Evolutionary conservation across 2,797 vertebrate genomes (phyloP), one percentile per base, ranked within the genome.

Genomic region (Rhadinocentrus ornatus): DNA sequence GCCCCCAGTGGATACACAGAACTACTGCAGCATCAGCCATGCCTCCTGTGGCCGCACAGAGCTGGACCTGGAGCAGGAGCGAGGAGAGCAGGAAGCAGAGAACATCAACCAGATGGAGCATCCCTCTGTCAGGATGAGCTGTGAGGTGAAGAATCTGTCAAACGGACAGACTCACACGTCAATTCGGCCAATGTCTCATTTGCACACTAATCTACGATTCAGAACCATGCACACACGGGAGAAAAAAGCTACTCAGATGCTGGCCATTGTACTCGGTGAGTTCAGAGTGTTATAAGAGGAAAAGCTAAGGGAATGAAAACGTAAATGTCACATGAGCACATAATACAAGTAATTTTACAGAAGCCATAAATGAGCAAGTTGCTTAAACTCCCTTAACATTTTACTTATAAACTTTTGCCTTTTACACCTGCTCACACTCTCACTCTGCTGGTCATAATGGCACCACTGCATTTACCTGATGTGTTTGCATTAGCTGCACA

Each of bases 221-320:
- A 93, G 96, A 29, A 93, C 86, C 85, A 92, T 96, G 90, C 97
- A 97, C 58, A 93, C 96, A 2, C 91, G 96, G 70, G 97, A 99
- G 88, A 97, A 96, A 84, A 98, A 97, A 75, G 97, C 96, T 74
- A 98, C 97, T 0, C 96, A 98, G 93, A 99, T 97, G 97, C 80
- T 99, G 71, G 95, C 93, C 75, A 96, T 99, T 34, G 97, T 99
- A 67, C 94, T 99, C 6, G 96, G 97, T 98, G 87, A 97, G 96
- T 94, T n/a, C 75, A 72, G 24, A 11, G 39, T 69, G 11, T 50
- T 24, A 50, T 31, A 68, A 74, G 32, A 8, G 26, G 31, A 62
- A 55, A 59, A 72, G 41, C 48, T 37, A 52, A 77, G 55, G 22
- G 62, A 62, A 75, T 56, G 27, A 64, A 76, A 72, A 34, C 62